These are phyloP conservation scores for Suricata suricatta DNA, from an alignment of 2,113 vertebrate species.

Conservation along the genomic window DNA sequence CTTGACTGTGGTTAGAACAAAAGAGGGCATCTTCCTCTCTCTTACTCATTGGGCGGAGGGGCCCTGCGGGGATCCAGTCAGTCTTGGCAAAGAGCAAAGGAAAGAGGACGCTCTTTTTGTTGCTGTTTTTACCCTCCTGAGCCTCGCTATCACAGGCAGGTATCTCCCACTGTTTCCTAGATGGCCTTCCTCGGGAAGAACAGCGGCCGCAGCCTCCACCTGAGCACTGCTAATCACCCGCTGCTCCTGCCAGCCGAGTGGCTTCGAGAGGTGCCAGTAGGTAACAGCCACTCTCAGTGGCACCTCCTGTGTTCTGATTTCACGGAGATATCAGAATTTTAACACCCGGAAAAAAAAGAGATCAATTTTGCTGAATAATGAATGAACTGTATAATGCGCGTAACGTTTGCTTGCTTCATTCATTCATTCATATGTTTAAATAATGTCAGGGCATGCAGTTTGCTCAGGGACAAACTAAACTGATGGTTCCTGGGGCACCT, in stretches of 20 bases:
- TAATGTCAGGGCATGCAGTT: not conserved
- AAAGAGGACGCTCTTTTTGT: not conserved
- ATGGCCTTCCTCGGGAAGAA: not conserved
- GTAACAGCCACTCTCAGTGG: not conserved
- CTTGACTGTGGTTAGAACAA: not conserved
- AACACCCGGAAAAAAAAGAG: not conserved
- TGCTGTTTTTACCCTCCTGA: not conserved
- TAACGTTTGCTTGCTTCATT: not conserved
- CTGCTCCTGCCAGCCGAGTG: rapidly evolving
- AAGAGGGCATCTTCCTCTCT: not conserved
- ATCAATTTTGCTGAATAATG: not conserved
- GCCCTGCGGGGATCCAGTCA: not conserved
- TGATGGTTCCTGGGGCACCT: not conserved
- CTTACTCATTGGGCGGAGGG: slow-evolving; percentile 60
- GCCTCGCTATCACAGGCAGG: not conserved
- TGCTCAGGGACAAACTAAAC: not conserved
- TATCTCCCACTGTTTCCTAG: not conserved
- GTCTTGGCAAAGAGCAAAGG: not conserved
- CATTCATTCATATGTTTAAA: not conserved
- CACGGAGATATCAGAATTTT: not conserved
- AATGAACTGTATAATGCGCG: not conserved
- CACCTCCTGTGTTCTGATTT: not conserved
- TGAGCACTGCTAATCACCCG: rapidly evolving
- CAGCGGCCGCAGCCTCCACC: rapidly evolving
- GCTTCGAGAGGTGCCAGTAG: not conserved